Evolutionary conservation across 1,140 invertebrate species (phyloP), one percentile per base, ranked within the genome.

Genomic region (Steinernema feltiae): DNA sequence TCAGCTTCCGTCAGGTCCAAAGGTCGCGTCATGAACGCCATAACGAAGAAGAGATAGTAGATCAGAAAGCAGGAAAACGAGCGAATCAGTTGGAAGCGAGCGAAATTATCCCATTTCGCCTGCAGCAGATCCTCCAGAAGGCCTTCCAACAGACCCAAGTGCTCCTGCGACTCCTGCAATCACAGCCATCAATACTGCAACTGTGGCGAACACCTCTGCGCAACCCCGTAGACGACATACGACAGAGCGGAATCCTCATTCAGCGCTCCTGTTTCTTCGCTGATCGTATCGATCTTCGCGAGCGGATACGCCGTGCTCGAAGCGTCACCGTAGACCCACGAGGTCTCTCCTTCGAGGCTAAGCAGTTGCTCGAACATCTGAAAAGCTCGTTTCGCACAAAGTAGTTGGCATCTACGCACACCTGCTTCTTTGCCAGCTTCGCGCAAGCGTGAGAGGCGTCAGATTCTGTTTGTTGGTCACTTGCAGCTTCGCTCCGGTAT

Each of bases 201-300:
- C n/a, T n/a, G n/a, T n/a, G n/a, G n/a, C n/a, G n/a, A n/a, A n/a
- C n/a, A n/a, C n/a, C n/a, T n/a, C n/a, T n/a, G n/a, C n/a, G n/a
- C n/a, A n/a, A 94, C 94, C 70, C 95, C 95, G 90, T 98, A 97
- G 1, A 97, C 94, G n/a, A 98, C 94, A n/a, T 97, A 90, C 89
- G 96, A 96, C 1, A 98, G 88, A 0, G 93, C 95, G 0, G 94
- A 97, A 82, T 93, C 92, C 82, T 93, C 94, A 84, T 93, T 94
- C 7, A 98, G 94, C 69, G 92, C 90, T 27, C 96, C 96, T 1
- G 92, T 94, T 80, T 91, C 90, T 0, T 92, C 91, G 83, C 95
- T 93, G 77, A 99, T 98, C 0, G 95, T 98, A 86, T 99, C 97
- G 27, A 98, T 93, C 87, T 94, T 92, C 0, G 92, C 91, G n/a